Percentiles rank a stretch among this genome's conserved stretches.
Evolutionary conservation across 2,113 vertebrate species (phyloP).

Genomic region (Bolborhynchus lineola): DNA sequence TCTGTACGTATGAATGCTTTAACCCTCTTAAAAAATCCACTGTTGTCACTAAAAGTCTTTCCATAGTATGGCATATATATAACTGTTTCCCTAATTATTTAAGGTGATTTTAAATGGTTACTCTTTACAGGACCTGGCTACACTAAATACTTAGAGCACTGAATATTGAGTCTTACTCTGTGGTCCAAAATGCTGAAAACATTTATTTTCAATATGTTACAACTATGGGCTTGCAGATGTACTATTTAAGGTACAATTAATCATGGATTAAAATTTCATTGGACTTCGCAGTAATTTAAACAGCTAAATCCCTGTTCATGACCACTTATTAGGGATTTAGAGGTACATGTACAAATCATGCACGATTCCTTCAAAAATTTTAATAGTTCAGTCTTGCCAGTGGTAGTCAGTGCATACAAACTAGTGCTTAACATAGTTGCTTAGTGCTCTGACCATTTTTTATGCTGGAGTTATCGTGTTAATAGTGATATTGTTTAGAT

Average conservation of each 20-base stretch:
- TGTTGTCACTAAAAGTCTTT: neutral
- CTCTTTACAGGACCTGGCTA: neutral
- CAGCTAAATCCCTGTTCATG: neutral
- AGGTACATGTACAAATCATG: neutral
- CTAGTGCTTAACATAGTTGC: neutral
- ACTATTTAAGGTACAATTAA: slow-evolving; percentile 14
- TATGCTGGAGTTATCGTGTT: neutral
- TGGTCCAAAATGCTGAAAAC: neutral
- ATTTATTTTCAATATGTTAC: neutral
- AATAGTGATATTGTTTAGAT: neutral
- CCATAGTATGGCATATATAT: accelerated
- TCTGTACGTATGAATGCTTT: neutral
- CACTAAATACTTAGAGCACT: neutral
- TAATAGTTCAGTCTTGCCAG: neutral
- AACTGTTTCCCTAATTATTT: neutral
- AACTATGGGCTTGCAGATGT: neutral
- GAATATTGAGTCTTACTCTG: neutral
- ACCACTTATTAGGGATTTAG: neutral
- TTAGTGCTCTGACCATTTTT: neutral
- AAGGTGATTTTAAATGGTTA: neutral
- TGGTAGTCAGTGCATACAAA: neutral
- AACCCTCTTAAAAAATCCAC: neutral
- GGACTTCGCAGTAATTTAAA: neutral
- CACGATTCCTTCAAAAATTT: neutral
- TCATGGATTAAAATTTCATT: neutral